These are phyloP conservation scores for Phaonia tiefii DNA, from an alignment of 2,888 invertebrate species.

Conservation along the genomic window DNA sequence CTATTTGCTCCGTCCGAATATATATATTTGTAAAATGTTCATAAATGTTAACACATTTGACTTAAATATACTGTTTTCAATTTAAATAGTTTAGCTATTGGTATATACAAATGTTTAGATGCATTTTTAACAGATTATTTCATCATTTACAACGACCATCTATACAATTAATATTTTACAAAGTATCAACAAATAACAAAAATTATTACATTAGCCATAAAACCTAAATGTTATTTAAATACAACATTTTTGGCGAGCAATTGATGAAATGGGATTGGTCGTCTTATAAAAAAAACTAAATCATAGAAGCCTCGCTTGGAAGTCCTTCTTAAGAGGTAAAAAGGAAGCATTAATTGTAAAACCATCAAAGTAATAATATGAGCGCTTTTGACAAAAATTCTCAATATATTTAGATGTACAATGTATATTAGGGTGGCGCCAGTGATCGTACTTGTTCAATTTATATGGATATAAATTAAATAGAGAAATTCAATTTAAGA, in stretches of 20 bases:
- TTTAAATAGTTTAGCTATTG: too few species aligned
- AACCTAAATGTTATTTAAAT: background rate
- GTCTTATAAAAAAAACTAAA: background rate
- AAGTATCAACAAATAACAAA: slow-evolving; percentile 48
- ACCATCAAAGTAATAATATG: too few species aligned
- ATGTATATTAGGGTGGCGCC: background rate
- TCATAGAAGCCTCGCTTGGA: slow-evolving; percentile 53
- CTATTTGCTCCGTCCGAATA: too few species aligned
- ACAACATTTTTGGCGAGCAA: background rate
- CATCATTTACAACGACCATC: background rate
- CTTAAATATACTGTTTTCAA: slow-evolving; percentile 4
- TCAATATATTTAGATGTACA: slow-evolving; percentile 32
- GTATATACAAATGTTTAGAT: slow-evolving; percentile 19
- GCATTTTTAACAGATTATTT: too few species aligned
- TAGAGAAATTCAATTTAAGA: slow-evolving; percentile 14
- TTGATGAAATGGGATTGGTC: background rate
- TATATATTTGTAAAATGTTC: too few species aligned
- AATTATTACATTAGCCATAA: slow-evolving; percentile 23
- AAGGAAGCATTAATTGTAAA: slow-evolving; percentile 57
- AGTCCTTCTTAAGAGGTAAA: slow-evolving; percentile 46
- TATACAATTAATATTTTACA: slow-evolving; percentile 32
- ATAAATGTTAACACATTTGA: too few species aligned
- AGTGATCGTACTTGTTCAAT: too few species aligned
- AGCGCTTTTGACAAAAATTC: slow-evolving; percentile 12
- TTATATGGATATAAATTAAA: slow-evolving; percentile 30